phyloP scores from a whole-genome alignment of 2,797 vertebrate species.

The Melanotaenia pygmaea region DNA sequence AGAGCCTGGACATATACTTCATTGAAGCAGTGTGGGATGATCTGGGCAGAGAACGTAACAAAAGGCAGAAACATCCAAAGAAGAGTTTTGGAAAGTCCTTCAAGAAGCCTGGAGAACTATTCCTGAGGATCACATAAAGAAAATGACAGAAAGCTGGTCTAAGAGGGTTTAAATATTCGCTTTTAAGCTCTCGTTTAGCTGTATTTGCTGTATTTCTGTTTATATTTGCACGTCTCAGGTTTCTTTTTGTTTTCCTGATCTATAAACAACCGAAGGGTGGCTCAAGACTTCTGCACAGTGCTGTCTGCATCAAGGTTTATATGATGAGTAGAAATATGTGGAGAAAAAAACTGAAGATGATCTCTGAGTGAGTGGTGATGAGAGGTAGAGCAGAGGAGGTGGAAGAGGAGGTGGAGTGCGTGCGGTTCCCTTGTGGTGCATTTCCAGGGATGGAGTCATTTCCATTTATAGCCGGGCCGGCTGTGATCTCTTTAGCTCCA shows the following conservation, averaged over 20 bases:
- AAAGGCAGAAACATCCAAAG: too few species aligned
- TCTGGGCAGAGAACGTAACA: neutral
- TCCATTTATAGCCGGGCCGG: constrained; percentile 81
- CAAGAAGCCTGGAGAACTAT: neutral
- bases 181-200: neutral
- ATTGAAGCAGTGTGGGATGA: too few species aligned
- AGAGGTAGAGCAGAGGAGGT: constrained; percentile 61
- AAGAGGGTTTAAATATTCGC: neutral
- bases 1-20: neutral
- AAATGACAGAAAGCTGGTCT: neutral
- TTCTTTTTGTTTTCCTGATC: neutral
- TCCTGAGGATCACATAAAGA: neutral
- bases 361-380: constrained; percentile 53
- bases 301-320: constrained; percentile 13
- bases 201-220: neutral
- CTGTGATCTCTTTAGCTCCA: constrained; percentile 75
- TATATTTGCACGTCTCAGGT: neutral
- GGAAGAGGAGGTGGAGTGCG: constrained; percentile 67
- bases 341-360: constrained; percentile 35
- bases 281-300: neutral
- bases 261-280: neutral
- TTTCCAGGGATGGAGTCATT: constrained; percentile 81
- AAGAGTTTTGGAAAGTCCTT: too few species aligned
- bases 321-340: constrained; percentile 32
- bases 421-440: constrained; percentile 73